phyloP scores from a whole-genome alignment of 2,797 vertebrate species.

The Halcyon smyrnensis region DNA sequence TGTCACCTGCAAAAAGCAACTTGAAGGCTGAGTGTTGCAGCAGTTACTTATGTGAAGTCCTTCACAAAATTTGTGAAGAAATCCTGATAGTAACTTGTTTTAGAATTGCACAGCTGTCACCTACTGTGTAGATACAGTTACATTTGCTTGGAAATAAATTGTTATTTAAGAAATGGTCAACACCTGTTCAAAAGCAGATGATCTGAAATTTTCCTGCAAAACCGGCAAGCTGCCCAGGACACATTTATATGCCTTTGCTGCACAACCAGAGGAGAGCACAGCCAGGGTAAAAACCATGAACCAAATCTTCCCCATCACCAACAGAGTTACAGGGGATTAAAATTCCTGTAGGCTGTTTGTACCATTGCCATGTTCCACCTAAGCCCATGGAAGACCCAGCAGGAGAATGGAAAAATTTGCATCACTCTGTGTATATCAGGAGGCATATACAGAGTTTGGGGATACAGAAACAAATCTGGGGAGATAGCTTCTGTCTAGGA shows the following conservation, averaged over 20 bases:
- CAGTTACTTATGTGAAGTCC: not conserved
- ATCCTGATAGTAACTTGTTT: not conserved
- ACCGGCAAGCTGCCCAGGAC: not conserved
- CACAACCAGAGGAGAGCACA: not conserved
- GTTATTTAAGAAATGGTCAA: not conserved
- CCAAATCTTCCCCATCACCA: not conserved
- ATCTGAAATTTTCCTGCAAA: not conserved
- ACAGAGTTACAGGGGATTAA: not conserved
- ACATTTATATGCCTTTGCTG: not conserved
- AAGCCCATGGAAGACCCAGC: not conserved
- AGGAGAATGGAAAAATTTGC: not conserved
- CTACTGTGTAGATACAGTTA: not conserved
- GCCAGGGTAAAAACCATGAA: not conserved
- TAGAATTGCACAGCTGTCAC: not conserved
- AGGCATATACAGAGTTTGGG: not conserved
- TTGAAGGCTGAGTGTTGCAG: not conserved
- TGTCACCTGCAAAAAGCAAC: not conserved
- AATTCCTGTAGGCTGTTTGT: not conserved
- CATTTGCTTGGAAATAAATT: not conserved
- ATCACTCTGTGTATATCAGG: rapidly evolving
- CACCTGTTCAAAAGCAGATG: not conserved
- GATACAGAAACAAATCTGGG: not conserved
- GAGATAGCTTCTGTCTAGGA: not conserved
- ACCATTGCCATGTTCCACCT: not conserved
- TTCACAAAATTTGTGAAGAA: not conserved